Percentiles rank a stretch among this genome's conserved stretches.
Conservation (phyloP, 2,888 invertebrate genomes). For the Rhingia campestris region DNA sequence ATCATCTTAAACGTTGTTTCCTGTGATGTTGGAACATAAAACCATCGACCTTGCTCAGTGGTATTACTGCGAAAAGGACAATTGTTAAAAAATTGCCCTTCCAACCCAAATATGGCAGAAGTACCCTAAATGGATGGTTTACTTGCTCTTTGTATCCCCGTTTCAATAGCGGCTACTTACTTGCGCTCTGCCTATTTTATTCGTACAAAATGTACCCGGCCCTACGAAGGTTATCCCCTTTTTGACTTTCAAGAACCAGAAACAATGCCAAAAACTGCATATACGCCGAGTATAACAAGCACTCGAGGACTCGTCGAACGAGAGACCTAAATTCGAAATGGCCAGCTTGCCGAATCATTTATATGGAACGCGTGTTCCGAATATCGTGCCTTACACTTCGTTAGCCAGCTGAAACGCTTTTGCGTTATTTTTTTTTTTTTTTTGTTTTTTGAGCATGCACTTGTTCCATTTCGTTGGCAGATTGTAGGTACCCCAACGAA, state of each 20-base stretch:
- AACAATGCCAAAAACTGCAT: slow-evolving; percentile 5
- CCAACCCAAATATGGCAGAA: neutral
- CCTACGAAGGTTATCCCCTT: neutral
- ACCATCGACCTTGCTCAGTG: no score
- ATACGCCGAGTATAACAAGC: neutral
- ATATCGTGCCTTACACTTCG: slow-evolving; percentile 42
- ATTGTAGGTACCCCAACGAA: slow-evolving; percentile 1
- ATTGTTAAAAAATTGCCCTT: no score
- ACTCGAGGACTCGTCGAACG: slow-evolving; percentile 19
- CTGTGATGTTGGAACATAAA: no score
- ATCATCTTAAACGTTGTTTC: no score
- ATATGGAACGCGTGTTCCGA: slow-evolving; percentile 30
- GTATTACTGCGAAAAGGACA: no score
- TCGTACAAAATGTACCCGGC: neutral
- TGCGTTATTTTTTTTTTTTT: slow-evolving; percentile 2
- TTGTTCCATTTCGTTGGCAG: slow-evolving; percentile 8
- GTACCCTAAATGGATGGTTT: no score
- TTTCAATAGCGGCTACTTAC: neutral
- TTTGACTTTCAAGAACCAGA: neutral
- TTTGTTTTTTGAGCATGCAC: neutral
- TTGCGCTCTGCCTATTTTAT: neutral
- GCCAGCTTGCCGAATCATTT: neutral
- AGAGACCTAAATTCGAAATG: slow-evolving; percentile 18
- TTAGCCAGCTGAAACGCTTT: slow-evolving; percentile 34
- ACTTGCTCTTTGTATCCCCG: neutral